A percentile compares a stretch with the other conserved stretches of the same genome.
phyloP scores from a whole-genome alignment of 2,113 vertebrate genomes.

The Noctilio leporinus region DNA sequence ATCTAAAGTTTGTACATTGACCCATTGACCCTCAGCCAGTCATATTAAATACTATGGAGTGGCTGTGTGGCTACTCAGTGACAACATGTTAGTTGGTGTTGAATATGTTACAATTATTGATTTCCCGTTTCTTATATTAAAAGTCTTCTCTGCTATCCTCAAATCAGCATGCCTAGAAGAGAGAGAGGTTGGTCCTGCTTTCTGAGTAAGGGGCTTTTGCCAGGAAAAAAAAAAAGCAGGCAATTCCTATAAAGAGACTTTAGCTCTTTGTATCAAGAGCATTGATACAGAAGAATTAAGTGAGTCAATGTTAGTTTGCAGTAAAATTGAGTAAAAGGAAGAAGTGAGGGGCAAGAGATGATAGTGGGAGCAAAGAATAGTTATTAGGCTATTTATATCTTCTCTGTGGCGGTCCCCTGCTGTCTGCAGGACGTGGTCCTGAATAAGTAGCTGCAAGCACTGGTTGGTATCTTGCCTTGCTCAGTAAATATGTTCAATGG shows the following conservation, averaged over 20 bases:
- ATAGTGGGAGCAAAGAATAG: neutral
- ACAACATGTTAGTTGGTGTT: neutral
- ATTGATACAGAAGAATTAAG: neutral
- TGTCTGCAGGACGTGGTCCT: neutral
- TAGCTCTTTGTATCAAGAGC: neutral
- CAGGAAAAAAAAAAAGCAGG: neutral
- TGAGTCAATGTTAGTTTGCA: slow-evolving; percentile 30
- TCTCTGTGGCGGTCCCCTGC: neutral
- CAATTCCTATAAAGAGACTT: neutral
- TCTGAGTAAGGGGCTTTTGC: neutral
- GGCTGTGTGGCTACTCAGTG: neutral
- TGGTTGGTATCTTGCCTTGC: slow-evolving; percentile 35
- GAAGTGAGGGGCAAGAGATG: neutral
- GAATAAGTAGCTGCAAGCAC: slow-evolving; percentile 26
- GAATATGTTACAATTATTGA: neutral
- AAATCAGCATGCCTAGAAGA: neutral
- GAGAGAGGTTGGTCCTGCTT: neutral
- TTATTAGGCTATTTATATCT: slow-evolving; percentile 8
- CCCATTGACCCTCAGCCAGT: neutral
- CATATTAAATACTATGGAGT: neutral
- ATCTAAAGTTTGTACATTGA: neutral
- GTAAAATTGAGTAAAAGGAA: neutral
- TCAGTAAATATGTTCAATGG: slow-evolving; percentile 42
- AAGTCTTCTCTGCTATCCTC: neutral
- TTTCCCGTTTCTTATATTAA: neutral